These are phyloP conservation scores for Nasua narica DNA, from an alignment of 2,797 vertebrate species.

Conservation along the genomic window DNA sequence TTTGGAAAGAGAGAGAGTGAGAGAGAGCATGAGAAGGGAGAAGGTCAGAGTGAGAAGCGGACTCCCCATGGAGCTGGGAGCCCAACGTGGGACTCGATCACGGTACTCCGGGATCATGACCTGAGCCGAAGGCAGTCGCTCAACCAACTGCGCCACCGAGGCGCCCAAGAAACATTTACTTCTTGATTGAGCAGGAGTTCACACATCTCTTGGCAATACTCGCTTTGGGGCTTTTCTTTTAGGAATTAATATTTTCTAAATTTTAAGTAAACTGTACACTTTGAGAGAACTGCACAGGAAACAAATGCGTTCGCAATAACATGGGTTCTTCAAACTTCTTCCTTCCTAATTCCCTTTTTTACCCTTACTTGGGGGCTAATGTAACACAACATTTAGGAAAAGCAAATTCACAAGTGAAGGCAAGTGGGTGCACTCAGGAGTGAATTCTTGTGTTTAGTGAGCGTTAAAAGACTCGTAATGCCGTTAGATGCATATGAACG, in stretches of 20 bases:
- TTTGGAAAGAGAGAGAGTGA: no score
- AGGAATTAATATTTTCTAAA: neutral
- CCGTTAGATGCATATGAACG: neutral
- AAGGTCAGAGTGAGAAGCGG: no score
- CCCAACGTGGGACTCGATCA: no score
- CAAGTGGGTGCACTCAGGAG: neutral
- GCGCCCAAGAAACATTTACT: neutral
- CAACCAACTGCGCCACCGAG: no score
- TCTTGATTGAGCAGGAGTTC: neutral
- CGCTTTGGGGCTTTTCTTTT: neutral
- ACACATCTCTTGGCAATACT: neutral
- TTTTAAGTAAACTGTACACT: neutral
- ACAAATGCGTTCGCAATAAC: neutral
- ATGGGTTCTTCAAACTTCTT: neutral
- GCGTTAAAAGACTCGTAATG: neutral
- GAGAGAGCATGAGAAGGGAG: no score
- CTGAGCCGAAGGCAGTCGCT: no score
- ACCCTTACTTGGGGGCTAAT: neutral
- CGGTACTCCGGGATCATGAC: no score
- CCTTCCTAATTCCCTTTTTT: neutral
- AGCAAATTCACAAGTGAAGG: neutral
- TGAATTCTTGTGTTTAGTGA: neutral
- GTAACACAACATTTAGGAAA: neutral
- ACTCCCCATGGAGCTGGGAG: no score
- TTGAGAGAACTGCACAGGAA: neutral